phyloP scores from a whole-genome alignment of 2,113 vertebrate species.

The Takifugu bimaculatus region DNA sequence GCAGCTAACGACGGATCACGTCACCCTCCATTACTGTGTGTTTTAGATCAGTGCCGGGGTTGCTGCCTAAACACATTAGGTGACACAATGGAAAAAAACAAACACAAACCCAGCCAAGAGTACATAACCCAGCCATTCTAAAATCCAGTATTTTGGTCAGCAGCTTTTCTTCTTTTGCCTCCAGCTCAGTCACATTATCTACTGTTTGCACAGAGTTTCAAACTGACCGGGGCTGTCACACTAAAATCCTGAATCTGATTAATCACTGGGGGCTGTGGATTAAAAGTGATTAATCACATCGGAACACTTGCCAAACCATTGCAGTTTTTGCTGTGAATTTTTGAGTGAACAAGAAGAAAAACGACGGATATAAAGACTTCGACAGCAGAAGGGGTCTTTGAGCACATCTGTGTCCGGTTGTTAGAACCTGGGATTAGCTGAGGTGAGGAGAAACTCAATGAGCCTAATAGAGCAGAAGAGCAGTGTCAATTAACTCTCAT shows the following conservation, averaged over 20 bases:
- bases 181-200: slow-evolving; percentile 15
- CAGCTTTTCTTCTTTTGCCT: slow-evolving; percentile 14
- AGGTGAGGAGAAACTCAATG: no score
- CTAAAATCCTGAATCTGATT: background rate
- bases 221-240: no score
- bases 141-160: slow-evolving; percentile 27
- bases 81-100: slow-evolving; percentile 4
- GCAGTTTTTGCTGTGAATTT: background rate
- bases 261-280: background rate
- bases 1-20: background rate
- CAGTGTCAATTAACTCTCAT: no score
- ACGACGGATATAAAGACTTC: no score
- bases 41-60: slow-evolving; percentile 1
- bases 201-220: background rate
- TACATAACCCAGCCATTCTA: slow-evolving; percentile 24
- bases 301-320: background rate
- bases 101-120: slow-evolving; percentile 12
- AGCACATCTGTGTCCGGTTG: no score
- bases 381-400: no score
- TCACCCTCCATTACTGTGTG: slow-evolving; percentile 15
- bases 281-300: no score
- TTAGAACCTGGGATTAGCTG: no score
- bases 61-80: slow-evolving; percentile 12
- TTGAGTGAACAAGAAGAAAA: background rate
- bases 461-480: no score